Base-by-base conservation (phyloP, 2,888 invertebrate genomes). In the Dascillus cervinus region DNA sequence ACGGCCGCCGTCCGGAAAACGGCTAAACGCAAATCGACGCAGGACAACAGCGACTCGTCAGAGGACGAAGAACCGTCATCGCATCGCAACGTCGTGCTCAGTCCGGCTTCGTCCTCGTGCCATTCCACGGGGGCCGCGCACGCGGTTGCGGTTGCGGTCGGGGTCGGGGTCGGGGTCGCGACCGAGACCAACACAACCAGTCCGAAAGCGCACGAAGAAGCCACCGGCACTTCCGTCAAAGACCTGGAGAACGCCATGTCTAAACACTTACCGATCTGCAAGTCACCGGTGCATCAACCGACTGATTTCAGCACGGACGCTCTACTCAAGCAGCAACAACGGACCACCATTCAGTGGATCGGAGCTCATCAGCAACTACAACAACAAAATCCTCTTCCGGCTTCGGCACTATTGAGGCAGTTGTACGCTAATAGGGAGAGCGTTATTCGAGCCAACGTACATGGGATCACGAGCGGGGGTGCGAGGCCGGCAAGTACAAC, bases 181-280 rank as follows among this genome's bases (percentile, higher is more conserved):
- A 44, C 55, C 6, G 64, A 60, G 34, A 52, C 58, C 4, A 57
- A 56, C 11, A 62, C 56, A 10, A 58, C 62, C 20, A 67, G 66
- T 47, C 65, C 71, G 15, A 69, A 71, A 44, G 62, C 66, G 49
- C 53, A 70, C 6, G 66, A 66, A 22, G 66, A 67, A 26, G 52
- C 54, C 24, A 44, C 47, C 33, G 57, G 55, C 0, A 74, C 77
- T 1, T 85, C 89, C 1, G 90, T 91, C 0, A 89, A 91, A 64
- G 92, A 94, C 53, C 69, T 95, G 47, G 94, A 95, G 63, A 90
- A 92, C 56, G 94, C 90, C 24, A 95, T 95, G 94, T 92, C 94
- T 11, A 92, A 92, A 57, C 94, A 94, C 67, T 68, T 95, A 34
- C 87, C 87, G 0, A 65, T 70, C 2, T 69, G 73, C 24, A 64